These are phyloP conservation scores for Drosophila insularis DNA, from an alignment of 1,140 invertebrate genomes.

Conservation along the genomic window DNA sequence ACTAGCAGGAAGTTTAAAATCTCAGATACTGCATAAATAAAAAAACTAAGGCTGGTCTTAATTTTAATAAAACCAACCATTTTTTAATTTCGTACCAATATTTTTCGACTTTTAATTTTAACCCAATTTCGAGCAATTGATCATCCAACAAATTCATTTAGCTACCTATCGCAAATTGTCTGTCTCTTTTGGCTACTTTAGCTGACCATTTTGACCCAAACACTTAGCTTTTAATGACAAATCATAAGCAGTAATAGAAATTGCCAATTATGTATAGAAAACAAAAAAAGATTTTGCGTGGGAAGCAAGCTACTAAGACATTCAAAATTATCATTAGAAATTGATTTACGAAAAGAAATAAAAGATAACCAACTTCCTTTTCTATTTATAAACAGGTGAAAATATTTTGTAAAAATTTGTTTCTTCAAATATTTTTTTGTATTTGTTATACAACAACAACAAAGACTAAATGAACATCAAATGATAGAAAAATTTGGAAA, in stretches of 20 bases:
- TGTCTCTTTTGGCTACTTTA: background rate
- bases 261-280: constrained; percentile 40
- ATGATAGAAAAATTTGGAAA: background rate
- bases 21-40: constrained; percentile 4
- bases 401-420: constrained; percentile 45
- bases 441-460: background rate
- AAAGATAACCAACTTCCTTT: background rate
- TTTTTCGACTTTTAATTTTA: background rate
- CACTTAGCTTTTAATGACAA: constrained; percentile 20
- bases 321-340: constrained; percentile 35
- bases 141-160: background rate
- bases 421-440: constrained; percentile 44
- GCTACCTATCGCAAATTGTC: background rate
- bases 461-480: background rate
- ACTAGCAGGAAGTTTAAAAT: background rate
- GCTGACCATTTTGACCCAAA: constrained; percentile 29
- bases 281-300: constrained; percentile 33
- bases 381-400: constrained; percentile 54
- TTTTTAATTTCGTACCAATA: too few species aligned
- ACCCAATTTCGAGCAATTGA: background rate
- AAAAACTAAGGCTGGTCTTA: background rate
- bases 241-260: constrained; percentile 15
- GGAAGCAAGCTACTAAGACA: constrained; percentile 35
- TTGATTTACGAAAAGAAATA: constrained; percentile 35
- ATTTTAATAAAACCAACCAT: background rate